Evolutionary conservation across 2,888 invertebrate genomes (phyloP), one percentile per base, ranked within the genome.

Genomic region (Calephelis perditalis): DNA sequence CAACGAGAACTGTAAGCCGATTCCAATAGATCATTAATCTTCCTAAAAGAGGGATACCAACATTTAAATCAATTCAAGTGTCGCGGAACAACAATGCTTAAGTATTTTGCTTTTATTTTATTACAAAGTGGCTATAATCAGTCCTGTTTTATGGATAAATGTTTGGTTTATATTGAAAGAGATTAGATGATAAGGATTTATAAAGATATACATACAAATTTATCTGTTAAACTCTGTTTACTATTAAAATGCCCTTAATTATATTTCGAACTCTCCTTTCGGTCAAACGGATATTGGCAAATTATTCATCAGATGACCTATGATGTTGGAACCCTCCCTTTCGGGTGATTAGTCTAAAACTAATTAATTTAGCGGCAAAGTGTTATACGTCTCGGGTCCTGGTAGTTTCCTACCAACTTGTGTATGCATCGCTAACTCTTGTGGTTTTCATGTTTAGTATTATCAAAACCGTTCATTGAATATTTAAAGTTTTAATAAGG

Each of bases 251-350:
- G 9, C 15, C 26, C 9, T 49, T 15, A 9, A 49, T 52, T 35
- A 52, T 35, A 10, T 52, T 52, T 11, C 10, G 35, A 10, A 52
- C 11, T 26, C 35, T 15, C 26, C 11, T 52, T 52, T 52, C 26
- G 52, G 52, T 60, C 67, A 70, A 73, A 71, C 71, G 72, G 65
- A 69, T 71, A 70, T 72, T 68, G 62, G 68, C 69, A 71, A 78
- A 82, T 81, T 79, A 81, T 82, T 82, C 76, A 79, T 72, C 72
- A 73, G 68, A 67, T 74, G 77, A 74, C 75, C 76, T 74, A 71
- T 66, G 73, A 72, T 68, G 73, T 68, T 63, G 71, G 74, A 75
- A 76, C 77, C 79, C 78, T 72, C 71, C 71, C 73, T 73, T 66
- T 70, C 73, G 73, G 73, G 73, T 77, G 77, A 82, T 82, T 82